A percentile compares a stretch with the other conserved stretches of the same genome.
Evolutionary conservation across 2,888 invertebrate species (phyloP).

Genomic region (Dasysyrphus tricinctus): DNA sequence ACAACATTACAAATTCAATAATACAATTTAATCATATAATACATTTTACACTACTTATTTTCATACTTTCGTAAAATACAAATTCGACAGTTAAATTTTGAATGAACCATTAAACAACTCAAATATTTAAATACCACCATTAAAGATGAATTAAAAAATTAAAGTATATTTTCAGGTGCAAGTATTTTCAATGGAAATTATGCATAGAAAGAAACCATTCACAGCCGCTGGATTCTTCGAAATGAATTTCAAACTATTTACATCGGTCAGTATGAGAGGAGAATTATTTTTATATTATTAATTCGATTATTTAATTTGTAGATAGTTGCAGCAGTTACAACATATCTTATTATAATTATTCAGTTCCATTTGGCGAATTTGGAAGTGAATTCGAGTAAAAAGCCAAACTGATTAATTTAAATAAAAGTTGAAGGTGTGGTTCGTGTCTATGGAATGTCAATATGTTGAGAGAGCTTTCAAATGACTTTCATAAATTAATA

Average conservation of each 20-base stretch:
- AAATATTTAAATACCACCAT: no score
- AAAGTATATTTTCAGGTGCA: slow-evolving; percentile 76
- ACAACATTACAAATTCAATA: no score
- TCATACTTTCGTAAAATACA: neutral
- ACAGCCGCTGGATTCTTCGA: slow-evolving; percentile 79
- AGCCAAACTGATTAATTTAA: slow-evolving; percentile 7
- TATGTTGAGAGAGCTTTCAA: neutral
- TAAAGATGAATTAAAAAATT: neutral
- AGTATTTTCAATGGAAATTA: slow-evolving; percentile 78
- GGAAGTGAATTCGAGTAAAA: slow-evolving; percentile 22
- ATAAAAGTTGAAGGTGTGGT: neutral
- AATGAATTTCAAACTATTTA: slow-evolving; percentile 79
- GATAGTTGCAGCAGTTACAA: slow-evolving; percentile 79
- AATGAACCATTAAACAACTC: no score
- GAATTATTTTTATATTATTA: neutral
- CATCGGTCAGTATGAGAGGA: slow-evolving; percentile 77
- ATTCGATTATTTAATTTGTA: slow-evolving; percentile 42
- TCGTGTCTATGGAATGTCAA: slow-evolving; percentile 3
- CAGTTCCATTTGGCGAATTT: slow-evolving; percentile 77
- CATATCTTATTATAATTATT: slow-evolving; percentile 79
- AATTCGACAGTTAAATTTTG: neutral
- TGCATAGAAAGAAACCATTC: slow-evolving; percentile 78
- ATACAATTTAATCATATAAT: no score
- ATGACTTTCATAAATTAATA: no score
- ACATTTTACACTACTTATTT: no score